phyloP scores from a whole-genome alignment of 2,113 vertebrate species.

The Chrysemys picta region DNA sequence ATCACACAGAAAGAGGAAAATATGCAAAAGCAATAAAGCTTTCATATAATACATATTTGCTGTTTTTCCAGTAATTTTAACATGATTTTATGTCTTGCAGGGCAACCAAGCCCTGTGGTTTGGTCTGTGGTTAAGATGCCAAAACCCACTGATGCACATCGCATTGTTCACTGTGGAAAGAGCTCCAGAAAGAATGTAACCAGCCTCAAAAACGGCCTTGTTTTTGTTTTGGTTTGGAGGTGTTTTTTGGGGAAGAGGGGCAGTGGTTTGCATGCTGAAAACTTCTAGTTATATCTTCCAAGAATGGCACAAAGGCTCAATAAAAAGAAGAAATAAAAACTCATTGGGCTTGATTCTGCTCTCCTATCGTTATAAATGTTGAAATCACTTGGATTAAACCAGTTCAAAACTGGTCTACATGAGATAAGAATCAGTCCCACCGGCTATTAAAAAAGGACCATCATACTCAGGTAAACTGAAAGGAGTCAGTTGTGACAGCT shows the following conservation, averaged over 20 bases:
- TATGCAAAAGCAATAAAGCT: background rate
- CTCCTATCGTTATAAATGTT: background rate
- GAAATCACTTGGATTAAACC: background rate
- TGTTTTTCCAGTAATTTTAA: background rate
- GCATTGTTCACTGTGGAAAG: constrained; percentile 10
- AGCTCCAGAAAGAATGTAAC: constrained; percentile 21
- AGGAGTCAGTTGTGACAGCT: background rate
- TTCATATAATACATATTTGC: constrained; percentile 14
- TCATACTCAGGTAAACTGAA: background rate
- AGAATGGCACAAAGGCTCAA: background rate
- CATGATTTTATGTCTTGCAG: background rate
- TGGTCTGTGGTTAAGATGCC: constrained; percentile 9
- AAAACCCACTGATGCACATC: constrained; percentile 6
- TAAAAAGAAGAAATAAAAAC: background rate
- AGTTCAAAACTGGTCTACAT: background rate
- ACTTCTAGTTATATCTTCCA: background rate
- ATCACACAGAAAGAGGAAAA: constrained; percentile 48
- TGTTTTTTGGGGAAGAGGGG: no score
- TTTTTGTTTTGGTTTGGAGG: background rate
- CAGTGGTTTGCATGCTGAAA: background rate
- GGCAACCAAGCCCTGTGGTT: background rate
- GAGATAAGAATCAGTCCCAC: background rate
- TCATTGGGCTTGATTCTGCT: background rate
- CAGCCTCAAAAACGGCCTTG: background rate
- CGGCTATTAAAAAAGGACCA: background rate